Conservation (phyloP, 1,140 invertebrate genomes). For the Apis cerana region DNA sequence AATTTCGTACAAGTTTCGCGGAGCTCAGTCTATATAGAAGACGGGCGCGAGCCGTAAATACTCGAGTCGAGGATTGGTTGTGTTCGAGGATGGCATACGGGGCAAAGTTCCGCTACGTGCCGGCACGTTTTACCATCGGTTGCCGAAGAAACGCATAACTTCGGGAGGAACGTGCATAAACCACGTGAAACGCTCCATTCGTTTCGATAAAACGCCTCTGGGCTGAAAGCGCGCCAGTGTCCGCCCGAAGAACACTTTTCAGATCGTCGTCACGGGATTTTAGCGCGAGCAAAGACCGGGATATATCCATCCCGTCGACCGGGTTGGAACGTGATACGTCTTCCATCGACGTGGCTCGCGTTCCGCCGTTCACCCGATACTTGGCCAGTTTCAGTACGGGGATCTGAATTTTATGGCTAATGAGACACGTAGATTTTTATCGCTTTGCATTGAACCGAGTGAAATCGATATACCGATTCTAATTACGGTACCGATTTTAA, state of each 20-base stretch:
- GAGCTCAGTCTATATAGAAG: neutral
- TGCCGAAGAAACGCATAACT: slow-evolving; percentile 53
- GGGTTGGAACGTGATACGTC: neutral
- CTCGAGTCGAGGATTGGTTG: slow-evolving; percentile 23
- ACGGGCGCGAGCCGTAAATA: slow-evolving; percentile 13
- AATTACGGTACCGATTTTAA: neutral
- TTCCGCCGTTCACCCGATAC: neutral
- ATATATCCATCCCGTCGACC: neutral
- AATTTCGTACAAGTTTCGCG: neutral
- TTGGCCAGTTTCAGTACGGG: neutral
- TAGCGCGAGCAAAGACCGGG: neutral
- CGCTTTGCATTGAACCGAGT: neutral
- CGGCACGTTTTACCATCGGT: slow-evolving; percentile 49
- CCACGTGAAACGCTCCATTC: slow-evolving; percentile 37
- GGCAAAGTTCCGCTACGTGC: slow-evolving; percentile 69
- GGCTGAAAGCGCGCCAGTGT: neutral
- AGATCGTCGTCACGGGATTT: slow-evolving; percentile 13
- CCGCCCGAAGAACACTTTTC: neutral
- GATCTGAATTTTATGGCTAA: neutral
- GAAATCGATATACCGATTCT: neutral
- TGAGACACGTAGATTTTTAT: too few relatives aligned
- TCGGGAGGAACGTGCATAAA: slow-evolving; percentile 32
- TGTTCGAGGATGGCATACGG: slow-evolving; percentile 43
- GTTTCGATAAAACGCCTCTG: slow-evolving; percentile 20
- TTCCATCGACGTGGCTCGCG: neutral